Conservation (phyloP, 1,140 invertebrate species). For the Diachasmimorpha longicaudata region DNA sequence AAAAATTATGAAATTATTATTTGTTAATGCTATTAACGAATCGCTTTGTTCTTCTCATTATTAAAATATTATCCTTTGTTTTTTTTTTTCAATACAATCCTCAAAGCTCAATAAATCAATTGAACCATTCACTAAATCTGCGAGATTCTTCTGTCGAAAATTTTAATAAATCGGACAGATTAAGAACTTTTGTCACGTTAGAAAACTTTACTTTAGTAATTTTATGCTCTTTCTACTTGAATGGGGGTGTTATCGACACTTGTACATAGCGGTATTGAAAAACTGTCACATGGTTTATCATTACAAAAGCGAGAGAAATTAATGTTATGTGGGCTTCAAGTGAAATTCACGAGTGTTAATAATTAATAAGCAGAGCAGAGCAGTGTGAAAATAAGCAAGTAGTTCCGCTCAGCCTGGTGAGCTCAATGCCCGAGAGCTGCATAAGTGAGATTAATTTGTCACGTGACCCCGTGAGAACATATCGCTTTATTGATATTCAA, state of each 20-base stretch:
- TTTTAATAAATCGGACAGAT: not conserved
- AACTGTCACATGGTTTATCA: not conserved
- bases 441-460: slow-evolving; percentile 17
- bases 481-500: not conserved
- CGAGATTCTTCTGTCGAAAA: not conserved
- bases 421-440: slow-evolving; percentile 30
- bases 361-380: not conserved
- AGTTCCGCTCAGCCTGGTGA: not conserved
- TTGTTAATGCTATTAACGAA: no score
- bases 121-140: no score
- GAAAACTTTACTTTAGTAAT: not conserved
- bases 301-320: not conserved
- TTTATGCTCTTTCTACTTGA: not conserved
- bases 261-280: slow-evolving; percentile 17
- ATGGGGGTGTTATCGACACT: slow-evolving; percentile 21
- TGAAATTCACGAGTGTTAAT: not conserved
- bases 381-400: not conserved
- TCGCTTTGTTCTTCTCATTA: no score
- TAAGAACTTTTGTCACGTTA: not conserved
- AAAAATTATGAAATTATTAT: no score
- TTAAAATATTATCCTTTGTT: no score
- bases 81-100: no score
- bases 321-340: slow-evolving; percentile 5
- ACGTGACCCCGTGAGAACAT: not conserved
- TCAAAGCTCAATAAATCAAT: no score